Conservation (phyloP, 2,113 vertebrate species). For the Bufo gargarizans region DNA sequence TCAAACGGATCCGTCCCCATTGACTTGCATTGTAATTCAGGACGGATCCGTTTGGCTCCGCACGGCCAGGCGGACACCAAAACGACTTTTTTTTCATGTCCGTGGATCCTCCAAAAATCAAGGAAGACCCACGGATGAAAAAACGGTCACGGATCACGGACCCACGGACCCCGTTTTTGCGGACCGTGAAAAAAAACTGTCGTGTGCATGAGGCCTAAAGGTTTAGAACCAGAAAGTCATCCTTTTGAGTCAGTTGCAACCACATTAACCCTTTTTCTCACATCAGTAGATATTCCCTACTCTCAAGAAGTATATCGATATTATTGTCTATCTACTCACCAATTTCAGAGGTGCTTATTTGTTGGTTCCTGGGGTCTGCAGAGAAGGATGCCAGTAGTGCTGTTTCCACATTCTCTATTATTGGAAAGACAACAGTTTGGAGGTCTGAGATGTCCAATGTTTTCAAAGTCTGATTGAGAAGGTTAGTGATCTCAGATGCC, state of each 20-base stretch:
- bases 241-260: neutral
- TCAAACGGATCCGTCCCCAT: no score
- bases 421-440: neutral
- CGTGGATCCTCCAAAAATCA: no score
- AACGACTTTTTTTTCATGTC: no score
- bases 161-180: no score
- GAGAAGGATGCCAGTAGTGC: neutral
- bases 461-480: neutral
- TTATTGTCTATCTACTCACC: slow-evolving; percentile 1
- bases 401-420: slow-evolving; percentile 60
- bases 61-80: no score
- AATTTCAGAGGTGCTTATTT: neutral
- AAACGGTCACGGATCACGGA: no score
- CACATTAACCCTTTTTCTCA: neutral
- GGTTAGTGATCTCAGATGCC: neutral
- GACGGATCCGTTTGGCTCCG: no score
- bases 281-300: neutral
- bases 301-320: neutral
- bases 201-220: no score
- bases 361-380: neutral
- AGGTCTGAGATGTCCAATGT: neutral
- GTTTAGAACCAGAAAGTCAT: neutral
- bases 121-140: no score
- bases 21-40: no score
- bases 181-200: no score